Base-by-base conservation (phyloP, 2,888 invertebrate species). In the Taenaris catops region DNA sequence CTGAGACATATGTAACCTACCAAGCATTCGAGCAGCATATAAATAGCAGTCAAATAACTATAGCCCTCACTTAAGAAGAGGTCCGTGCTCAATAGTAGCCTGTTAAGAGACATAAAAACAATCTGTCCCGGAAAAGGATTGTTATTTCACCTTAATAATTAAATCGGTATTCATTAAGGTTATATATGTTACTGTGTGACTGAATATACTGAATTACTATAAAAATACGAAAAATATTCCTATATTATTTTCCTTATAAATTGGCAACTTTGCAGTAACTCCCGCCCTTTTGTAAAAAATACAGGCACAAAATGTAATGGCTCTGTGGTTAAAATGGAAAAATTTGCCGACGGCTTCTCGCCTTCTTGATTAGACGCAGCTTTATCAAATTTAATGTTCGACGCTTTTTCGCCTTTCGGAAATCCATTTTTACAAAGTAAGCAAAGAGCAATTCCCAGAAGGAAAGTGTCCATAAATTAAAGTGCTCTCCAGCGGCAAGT, bases 391-490 rank as follows among this genome's bases (percentile, higher is more conserved):
- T 48, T 41, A 46, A 48, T 42, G 45, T 43, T 43, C 34, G 34
- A 25, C 38, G 29, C 38, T 48, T 46, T 42, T 42, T 38, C 32
- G 19, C 40, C 38, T 31, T 27, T 35, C 31, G 35, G 38, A 46
- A 24, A 48, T 49, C 38, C 38, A 45, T 48, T 49, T 51, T 52
- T 53, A 49, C 57, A 43, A 57, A 55, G 44, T 52, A 44, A 34
- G 28, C 41, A 44, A 48, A 57, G 52, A 58, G 66, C 55, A 59
- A 63, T 62, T 56, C 57, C 60, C 53, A 49, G 40, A 47, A 55
- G 55, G 57, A 68, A 71, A 72, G 63, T 66, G 60, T 66, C 61
- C 70, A 78, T 78, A 78, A 80, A 76, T 80, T 76, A 75, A 63
- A 64, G 54, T 60, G 59, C 58, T 57, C 68, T 65, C 58, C 44